A percentile compares a stretch with the other conserved stretches of the same genome.
These are phyloP conservation scores for Listronotus bonariensis DNA, from an alignment of 1,140 invertebrate species.

Conservation along the genomic window DNA sequence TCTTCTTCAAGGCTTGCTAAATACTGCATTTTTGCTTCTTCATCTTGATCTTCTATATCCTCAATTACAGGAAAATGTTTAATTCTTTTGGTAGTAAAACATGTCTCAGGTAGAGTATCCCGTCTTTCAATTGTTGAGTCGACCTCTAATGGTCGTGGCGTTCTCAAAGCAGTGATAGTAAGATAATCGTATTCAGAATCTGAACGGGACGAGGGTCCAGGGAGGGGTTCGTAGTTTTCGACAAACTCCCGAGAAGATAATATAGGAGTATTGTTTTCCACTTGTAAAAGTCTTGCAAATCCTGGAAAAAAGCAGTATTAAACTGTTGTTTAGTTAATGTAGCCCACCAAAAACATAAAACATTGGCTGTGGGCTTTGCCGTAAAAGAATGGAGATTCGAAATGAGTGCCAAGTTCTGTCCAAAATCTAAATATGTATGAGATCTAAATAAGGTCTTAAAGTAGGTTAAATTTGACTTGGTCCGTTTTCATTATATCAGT, in stretches of 20 bases:
- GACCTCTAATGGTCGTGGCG: slow-evolving; percentile 36
- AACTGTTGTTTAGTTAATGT: no score
- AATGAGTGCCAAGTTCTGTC: no score
- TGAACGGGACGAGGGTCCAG: slow-evolving; percentile 26
- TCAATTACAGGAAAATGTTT: slow-evolving; percentile 6
- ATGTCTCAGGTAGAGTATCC: slow-evolving; percentile 38
- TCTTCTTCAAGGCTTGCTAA: slow-evolving; percentile 13
- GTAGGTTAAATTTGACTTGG: no score
- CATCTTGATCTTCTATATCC: slow-evolving; percentile 4
- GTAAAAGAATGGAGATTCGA: no score
- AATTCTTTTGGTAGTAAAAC: slow-evolving; percentile 32
- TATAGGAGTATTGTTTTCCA: slow-evolving; percentile 35
- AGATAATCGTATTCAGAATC: slow-evolving; percentile 40
- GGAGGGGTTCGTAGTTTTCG: slow-evolving; percentile 26
- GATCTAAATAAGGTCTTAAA: no score
- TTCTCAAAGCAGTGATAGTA: slow-evolving; percentile 40
- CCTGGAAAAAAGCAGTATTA: slow-evolving; percentile 31
- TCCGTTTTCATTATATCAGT: no score
- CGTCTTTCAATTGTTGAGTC: slow-evolving; percentile 15
- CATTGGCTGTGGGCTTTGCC: no score
- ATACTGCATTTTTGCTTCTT: slow-evolving; percentile 13
- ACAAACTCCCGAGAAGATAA: slow-evolving; percentile 12
- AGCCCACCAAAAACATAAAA: no score
- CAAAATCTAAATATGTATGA: no score
- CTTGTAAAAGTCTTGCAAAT: slow-evolving; percentile 41